Evolutionary conservation across 2,888 invertebrate genomes (phyloP), one percentile per base, ranked within the genome.

Genomic region (Cordilura impudica): DNA sequence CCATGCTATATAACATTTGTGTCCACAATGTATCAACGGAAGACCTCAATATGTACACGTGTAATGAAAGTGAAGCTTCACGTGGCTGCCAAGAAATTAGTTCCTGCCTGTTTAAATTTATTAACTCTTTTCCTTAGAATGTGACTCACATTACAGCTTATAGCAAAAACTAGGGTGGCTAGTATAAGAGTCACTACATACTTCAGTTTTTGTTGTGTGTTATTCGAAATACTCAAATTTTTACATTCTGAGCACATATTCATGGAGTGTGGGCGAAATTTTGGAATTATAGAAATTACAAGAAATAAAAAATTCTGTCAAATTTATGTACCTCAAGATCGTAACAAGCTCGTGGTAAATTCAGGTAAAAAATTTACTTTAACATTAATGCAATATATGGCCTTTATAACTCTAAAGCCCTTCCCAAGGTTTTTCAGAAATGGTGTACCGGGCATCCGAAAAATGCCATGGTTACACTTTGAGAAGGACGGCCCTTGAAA

Each of bases 141-240:
- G 26, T 26, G 26, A 26, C 5, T 53, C 26, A 53, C 53, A 12
- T 53, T 53, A 53, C 14, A 53, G 26, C 53, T 12, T 26, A 26
- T 53, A 53, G 26, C 26, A 12, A 53, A 26, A 53, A 53, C 53
- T 53, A 26, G 23, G 53, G 53, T 26, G 53, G 53, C 26, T 26
- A 53, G 53, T 26, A 53, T 53, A 26, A 53, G 26, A 53, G 26
- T 53, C 26, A 53, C 53, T 53, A 53, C 53, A 26, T 26, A 3
- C 3, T 26, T 53, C 26, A 14, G 5, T 23, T 53, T 53, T 53
- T 10, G 23, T 51, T 51, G 19, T 51, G 12, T 21, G 51, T 51
- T 23, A 51, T 45, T 45, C 45, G 45, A 45, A 14, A 14, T 45
- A 26, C 26, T 26, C 26, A 26, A 4, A 26, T n/a, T 26, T 26